Conservation (phyloP, 2,797 vertebrate species). For the Cossypha heuglini region DNA sequence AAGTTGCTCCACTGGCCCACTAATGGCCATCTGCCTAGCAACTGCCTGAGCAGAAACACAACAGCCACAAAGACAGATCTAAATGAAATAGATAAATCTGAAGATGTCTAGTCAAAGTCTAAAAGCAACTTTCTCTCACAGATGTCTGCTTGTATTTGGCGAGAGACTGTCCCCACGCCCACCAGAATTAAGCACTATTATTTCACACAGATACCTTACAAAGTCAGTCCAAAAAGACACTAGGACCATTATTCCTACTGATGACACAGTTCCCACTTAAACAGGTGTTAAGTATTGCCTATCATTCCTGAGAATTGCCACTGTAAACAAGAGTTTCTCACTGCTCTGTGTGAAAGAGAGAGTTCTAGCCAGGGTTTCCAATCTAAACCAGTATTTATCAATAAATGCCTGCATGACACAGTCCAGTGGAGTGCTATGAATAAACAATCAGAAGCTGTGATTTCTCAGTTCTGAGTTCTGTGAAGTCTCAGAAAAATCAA, state of each 20-base stretch:
- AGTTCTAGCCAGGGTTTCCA: slow-evolving; percentile 10
- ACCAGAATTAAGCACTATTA: not conserved
- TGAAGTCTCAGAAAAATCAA: slow-evolving; percentile 11
- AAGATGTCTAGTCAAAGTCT: not conserved
- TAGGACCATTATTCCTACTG: not conserved
- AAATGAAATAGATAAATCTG: not conserved
- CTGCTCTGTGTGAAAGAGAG: not conserved
- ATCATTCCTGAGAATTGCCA: not conserved
- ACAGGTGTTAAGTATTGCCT: not conserved
- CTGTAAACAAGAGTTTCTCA: not conserved
- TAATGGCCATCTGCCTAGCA: not conserved
- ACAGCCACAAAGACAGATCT: not conserved
- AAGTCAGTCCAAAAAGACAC: not conserved
- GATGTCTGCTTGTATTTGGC: not conserved
- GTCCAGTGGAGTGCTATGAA: not conserved
- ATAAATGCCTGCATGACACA: slow-evolving; percentile 32
- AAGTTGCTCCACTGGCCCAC: not conserved
- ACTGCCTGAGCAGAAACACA: not conserved
- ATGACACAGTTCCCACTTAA: not conserved
- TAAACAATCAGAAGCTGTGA: slow-evolving; percentile 33
- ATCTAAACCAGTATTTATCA: slow-evolving; percentile 54
- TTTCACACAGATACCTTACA: not conserved
- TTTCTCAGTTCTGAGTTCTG: slow-evolving; percentile 2
- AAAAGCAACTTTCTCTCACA: not conserved
- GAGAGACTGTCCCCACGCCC: not conserved